Percentiles rank a stretch among this genome's conserved stretches.
Evolutionary conservation across 2,888 invertebrate species (phyloP).

Genomic region (Amphipoea oculea): DNA sequence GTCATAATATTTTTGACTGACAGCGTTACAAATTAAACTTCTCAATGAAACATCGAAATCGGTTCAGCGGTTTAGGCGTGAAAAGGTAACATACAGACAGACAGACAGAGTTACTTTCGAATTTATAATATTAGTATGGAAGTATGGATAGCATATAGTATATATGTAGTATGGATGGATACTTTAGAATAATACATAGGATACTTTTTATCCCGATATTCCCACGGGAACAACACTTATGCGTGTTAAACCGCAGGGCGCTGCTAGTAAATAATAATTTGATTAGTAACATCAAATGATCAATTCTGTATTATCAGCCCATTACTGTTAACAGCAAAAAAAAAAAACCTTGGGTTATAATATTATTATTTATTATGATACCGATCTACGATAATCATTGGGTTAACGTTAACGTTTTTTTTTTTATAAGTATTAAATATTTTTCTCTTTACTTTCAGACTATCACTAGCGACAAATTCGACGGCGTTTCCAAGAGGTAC

Average conservation of each 20-base stretch:
- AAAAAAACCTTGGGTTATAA: not conserved
- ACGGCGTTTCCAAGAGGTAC: constrained; percentile 70
- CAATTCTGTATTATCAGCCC: not conserved
- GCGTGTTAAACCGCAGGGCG: too few relatives aligned
- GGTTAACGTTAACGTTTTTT: not conserved
- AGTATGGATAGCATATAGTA: too few relatives aligned
- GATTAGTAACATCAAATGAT: constrained; percentile 1
- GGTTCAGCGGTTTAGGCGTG: too few relatives aligned
- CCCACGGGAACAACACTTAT: too few relatives aligned
- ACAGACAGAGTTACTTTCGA: too few relatives aligned
- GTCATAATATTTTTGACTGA: not conserved
- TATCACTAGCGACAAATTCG: constrained; percentile 65
- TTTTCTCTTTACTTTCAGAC: constrained; percentile 66
- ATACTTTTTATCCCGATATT: too few relatives aligned
- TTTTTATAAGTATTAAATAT: not conserved
- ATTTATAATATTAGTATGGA: too few relatives aligned
- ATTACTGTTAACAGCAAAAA: constrained; percentile 15
- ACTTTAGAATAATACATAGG: too few relatives aligned
- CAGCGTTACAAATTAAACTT: not conserved
- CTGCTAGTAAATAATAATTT: not conserved
- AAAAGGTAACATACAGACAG: too few relatives aligned
- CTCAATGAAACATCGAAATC: too few relatives aligned
- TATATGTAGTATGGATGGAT: too few relatives aligned
- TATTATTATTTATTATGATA: not conserved
- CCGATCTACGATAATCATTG: not conserved